A percentile compares a stretch with the other conserved stretches of the same genome.
Conservation (phyloP, 1,140 invertebrate genomes). For the Monomorium pharaonis region DNA sequence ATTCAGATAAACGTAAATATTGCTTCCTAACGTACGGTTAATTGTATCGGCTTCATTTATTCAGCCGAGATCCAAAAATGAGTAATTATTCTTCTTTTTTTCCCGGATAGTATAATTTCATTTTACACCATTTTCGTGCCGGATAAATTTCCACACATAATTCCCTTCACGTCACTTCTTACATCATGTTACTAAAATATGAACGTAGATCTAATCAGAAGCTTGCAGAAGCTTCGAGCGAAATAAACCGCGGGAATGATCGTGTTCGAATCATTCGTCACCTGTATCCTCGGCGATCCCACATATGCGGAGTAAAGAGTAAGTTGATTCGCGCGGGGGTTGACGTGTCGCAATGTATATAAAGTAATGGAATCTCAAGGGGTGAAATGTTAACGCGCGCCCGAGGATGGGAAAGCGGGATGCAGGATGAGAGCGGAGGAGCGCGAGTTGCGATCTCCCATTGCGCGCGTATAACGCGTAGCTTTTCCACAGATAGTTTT, state of each 20-base stretch:
- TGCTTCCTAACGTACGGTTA: background rate
- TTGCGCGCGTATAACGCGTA: constrained; percentile 67
- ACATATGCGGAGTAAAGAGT: background rate
- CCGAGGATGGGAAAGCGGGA: constrained; percentile 3
- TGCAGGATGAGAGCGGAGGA: background rate
- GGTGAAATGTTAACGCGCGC: constrained; percentile 40
- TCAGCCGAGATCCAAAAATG: background rate
- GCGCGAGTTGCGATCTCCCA: constrained; percentile 63
- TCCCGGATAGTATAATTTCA: background rate
- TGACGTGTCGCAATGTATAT: constrained; percentile 22
- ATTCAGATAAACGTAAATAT: background rate
- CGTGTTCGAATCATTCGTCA: constrained; percentile 18
- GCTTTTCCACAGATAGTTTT: constrained; percentile 69
- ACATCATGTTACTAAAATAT: background rate
- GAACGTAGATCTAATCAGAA: background rate
- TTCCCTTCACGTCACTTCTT: constrained; percentile 19
- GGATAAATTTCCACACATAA: background rate
- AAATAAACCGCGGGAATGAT: background rate
- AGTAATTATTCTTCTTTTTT: background rate
- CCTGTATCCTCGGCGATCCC: background rate
- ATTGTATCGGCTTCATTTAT: background rate
- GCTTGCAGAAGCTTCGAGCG: background rate
- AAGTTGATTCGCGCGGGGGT: background rate
- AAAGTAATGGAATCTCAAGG: constrained; percentile 53
- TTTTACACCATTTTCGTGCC: background rate